Conservation (phyloP, 2,888 invertebrate species). For the Miltochrista miniata region DNA sequence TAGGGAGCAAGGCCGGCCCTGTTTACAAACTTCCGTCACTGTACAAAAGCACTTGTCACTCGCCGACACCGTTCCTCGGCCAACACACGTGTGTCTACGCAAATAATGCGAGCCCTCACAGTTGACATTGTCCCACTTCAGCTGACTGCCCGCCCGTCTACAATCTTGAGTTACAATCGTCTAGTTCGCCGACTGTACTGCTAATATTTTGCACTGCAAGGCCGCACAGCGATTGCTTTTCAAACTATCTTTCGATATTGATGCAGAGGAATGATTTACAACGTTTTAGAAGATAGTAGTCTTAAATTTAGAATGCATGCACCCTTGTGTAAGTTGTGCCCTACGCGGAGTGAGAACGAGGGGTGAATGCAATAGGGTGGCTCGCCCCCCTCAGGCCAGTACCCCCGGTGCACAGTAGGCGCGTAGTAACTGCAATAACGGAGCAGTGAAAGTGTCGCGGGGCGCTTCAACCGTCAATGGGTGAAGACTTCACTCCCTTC, state of each 20-base stretch:
- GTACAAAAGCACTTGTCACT: conserved; percentile 67
- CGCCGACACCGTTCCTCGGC: conserved; percentile 41
- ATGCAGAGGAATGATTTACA: conserved; percentile 32
- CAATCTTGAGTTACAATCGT: conserved; percentile 63
- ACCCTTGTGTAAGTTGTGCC: conserved; percentile 68
- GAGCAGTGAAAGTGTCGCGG: conserved; percentile 84
- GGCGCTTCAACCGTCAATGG: conserved; percentile 82
- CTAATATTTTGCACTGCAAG: conserved; percentile 52
- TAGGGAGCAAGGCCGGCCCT: conserved; percentile 76
- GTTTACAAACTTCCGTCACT: conserved; percentile 80
- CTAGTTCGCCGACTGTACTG: conserved; percentile 64
- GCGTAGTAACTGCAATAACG: conserved; percentile 83
- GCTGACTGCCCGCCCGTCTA: conserved; percentile 65
- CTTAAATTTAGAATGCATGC: conserved; percentile 67
- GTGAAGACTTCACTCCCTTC: conserved; percentile 79
- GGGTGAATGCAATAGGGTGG: conserved; percentile 79
- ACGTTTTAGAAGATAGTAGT: conserved; percentile 47
- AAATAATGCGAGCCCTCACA: conserved; percentile 79
- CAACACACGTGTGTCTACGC: conserved; percentile 74
- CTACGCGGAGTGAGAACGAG: conserved; percentile 62
- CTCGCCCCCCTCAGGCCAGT: conserved; percentile 50
- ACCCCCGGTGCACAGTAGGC: conserved; percentile 74
- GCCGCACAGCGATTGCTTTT: conserved; percentile 31
- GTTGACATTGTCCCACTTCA: conserved; percentile 77
- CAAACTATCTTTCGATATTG: conserved; percentile 4